Conservation (phyloP, 2,797 vertebrate species). For the Siniperca undulata region DNA sequence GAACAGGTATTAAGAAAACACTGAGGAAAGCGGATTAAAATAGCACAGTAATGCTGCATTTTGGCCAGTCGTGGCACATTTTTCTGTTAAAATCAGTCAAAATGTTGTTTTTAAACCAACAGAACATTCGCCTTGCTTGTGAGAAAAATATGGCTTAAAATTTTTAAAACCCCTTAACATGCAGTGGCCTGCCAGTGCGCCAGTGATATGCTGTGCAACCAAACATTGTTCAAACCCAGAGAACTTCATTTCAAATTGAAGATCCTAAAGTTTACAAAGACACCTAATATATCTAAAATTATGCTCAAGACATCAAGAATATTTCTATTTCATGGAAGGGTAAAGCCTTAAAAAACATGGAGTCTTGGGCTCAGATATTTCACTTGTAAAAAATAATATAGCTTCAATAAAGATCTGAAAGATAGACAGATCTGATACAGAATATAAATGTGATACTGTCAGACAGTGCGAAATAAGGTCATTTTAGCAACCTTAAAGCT, state of each 20-base stretch:
- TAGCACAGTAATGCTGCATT: background rate
- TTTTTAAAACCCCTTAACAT: slow-evolving; percentile 39
- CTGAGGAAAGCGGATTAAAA: slow-evolving; percentile 23
- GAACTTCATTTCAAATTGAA: slow-evolving; percentile 23
- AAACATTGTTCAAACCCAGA: slow-evolving; percentile 35
- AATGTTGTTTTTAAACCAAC: background rate
- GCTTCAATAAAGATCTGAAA: slow-evolving; percentile 12
- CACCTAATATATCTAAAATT: background rate
- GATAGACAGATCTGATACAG: background rate
- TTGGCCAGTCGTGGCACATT: slow-evolving; percentile 2
- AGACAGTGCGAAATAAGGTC: background rate
- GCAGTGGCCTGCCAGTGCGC: slow-evolving; percentile 29
- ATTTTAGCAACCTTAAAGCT: background rate
- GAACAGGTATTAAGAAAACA: slow-evolving; percentile 9
- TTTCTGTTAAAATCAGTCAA: slow-evolving; percentile 18
- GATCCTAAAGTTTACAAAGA: slow-evolving; percentile 4
- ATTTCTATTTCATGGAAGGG: slow-evolving; percentile 5
- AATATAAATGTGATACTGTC: background rate
- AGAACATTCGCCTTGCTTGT: background rate
- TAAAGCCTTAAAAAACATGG: background rate
- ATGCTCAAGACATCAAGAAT: background rate
- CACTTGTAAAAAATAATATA: background rate
- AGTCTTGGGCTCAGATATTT: background rate
- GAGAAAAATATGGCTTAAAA: slow-evolving; percentile 32
- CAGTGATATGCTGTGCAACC: slow-evolving; percentile 11